phyloP scores from a whole-genome alignment of 2,113 vertebrate species.

The Isichthys henryi region DNA sequence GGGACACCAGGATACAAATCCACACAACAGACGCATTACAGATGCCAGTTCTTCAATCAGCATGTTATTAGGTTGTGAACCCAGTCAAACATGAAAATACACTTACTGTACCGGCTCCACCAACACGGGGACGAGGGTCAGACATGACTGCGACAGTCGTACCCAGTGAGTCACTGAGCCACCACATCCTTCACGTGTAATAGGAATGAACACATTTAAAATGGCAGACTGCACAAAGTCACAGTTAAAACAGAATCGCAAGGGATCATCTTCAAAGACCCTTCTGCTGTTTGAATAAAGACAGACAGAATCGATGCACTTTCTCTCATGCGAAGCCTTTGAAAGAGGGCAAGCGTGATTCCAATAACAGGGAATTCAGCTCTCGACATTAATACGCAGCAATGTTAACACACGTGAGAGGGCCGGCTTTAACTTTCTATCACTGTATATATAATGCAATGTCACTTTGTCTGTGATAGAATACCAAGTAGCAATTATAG shows the following conservation, averaged over 20 bases:
- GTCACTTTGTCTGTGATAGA: background rate
- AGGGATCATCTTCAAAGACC: background rate
- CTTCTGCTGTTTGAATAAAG: background rate
- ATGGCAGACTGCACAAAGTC: background rate
- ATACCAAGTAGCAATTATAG: background rate
- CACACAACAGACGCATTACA: background rate
- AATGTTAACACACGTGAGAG: background rate
- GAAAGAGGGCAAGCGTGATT: background rate
- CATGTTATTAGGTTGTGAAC: background rate
- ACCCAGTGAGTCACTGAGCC: background rate
- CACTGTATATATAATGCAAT: background rate
- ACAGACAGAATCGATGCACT: conserved; percentile 4
- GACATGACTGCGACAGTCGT: background rate
- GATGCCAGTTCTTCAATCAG: background rate
- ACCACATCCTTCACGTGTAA: background rate
- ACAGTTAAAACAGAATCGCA: background rate
- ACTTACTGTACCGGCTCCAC: background rate
- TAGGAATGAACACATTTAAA: background rate
- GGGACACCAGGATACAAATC: background rate
- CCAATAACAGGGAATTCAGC: background rate
- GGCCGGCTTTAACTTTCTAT: background rate
- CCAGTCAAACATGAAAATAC: background rate
- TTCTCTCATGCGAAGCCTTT: conserved; percentile 1
- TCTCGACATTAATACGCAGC: background rate
- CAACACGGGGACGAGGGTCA: background rate